phyloP scores from a whole-genome alignment of 2,113 vertebrate species.

The Haemorhous mexicanus region DNA sequence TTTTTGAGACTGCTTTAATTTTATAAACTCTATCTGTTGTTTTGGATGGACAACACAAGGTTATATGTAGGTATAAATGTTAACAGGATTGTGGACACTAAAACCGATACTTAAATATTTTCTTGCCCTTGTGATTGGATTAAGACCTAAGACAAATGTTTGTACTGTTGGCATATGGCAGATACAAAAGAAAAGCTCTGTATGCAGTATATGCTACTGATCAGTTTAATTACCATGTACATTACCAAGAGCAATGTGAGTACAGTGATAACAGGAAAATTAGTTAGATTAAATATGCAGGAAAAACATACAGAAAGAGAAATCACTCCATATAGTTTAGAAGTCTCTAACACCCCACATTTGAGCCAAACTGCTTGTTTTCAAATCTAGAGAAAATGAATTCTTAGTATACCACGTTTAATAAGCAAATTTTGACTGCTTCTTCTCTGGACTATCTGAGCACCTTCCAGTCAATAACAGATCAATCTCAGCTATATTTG shows the following conservation, averaged over 20 bases:
- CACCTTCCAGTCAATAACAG: background rate
- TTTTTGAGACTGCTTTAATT: background rate
- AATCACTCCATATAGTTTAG: background rate
- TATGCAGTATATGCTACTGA: background rate
- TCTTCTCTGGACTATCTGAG: background rate
- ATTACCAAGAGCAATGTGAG: background rate
- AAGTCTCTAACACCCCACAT: background rate
- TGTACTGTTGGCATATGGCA: background rate
- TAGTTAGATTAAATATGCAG: background rate
- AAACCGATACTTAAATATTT: background rate
- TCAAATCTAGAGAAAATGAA: background rate
- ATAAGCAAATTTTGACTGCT: background rate
- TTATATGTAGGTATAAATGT: background rate
- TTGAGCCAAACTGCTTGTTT: background rate
- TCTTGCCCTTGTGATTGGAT: background rate
- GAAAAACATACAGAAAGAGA: background rate
- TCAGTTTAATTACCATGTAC: background rate
- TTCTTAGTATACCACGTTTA: background rate
- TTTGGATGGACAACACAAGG: background rate
- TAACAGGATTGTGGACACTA: background rate
- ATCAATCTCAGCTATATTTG: background rate
- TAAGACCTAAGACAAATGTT: background rate
- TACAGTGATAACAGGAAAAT: background rate
- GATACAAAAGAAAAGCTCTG: background rate
- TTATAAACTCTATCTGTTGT: background rate